Base-by-base conservation (phyloP, 2,888 invertebrate species). In the Lasioglossum morio region DNA sequence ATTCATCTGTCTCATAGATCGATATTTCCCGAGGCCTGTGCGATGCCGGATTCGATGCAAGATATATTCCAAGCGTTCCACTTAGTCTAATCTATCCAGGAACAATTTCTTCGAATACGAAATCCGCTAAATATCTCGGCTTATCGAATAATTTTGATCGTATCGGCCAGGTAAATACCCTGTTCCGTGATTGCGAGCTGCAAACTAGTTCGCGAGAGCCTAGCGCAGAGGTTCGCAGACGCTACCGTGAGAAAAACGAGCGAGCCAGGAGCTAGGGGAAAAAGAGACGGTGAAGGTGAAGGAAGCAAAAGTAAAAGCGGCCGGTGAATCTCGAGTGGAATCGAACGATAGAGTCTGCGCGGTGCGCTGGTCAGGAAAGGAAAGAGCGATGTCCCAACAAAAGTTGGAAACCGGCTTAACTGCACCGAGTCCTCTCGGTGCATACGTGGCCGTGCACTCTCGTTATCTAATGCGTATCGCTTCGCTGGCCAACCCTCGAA, bases 241-340 rank as follows among this genome's bases (percentile, higher is more conserved):
- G 73, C 43, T 74, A 63, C 80, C 80, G 80, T 66, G 85, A 85
- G 85, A 84, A 83, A 85, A 78, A 82, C 53, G 14, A 14, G 46
- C 23, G 77, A 66, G 30, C 77, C 30, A 53, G 53, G 40, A 74
- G 66, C 37, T 30, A 23, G 60, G 34, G 60, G 73, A 53, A 40
- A 43, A 66, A 57, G 27, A 74, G 69, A 34, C 72, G 73, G 57
- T n/a, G 75, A 87, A 82, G 80, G 80, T 79, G 82, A 82, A 79
- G 60, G 74, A 84, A 86, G 86, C 76, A 82, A 79, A 86, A 86
- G 81, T 79, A 88, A 84, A 82, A 88, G 81, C 81, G 66, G 66
- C 30, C 78, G 57, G 60, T 37, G 77, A 43, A 79, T 88, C 88
- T 53, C 60, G 74, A 43, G 30, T 72, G 72, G 80, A 80, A 83